Base-by-base conservation (phyloP, 2,888 invertebrate genomes). In the Pantelozetes paolii region DNA sequence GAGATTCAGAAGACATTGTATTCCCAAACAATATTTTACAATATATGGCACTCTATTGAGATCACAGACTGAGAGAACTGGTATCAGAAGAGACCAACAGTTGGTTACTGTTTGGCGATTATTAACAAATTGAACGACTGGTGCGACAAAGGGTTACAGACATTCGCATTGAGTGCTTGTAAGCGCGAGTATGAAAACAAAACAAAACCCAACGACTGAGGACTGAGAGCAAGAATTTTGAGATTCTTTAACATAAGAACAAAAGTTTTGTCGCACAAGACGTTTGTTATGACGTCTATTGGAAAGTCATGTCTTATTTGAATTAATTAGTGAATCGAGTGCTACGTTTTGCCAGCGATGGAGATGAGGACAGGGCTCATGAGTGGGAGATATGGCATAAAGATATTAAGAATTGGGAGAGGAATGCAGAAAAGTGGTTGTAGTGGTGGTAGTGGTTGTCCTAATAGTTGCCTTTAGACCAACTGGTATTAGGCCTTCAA, bases 311-410 rank as follows among this genome's bases (percentile, higher is more conserved):
- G 59, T 59, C 59, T 59, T 59, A 59, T 59, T 59, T 59, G 59
- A 59, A 59, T 59, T 32, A 59, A 30, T n/a, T 59, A 23, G 59
- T 15, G 15, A 30, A 32, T 30, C 30, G 59, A 23, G 8, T 59
- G 2, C n/a, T n/a, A 59, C 6, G 15, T 30, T 32, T 32, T 59
- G 30, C 28, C 8, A 48, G 48, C 15, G 11, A 28, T 30, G n/a
- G 67, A 67, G 40, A 67, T 15, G 67, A 67, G 23, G 67, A 67
- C 40, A 67, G 67, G 20, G 30, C 23, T 67, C 23, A 67, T 67
- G 67, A 67, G 67, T 67, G 67, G 67, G 67, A 67, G 67, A 67
- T 67, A 67, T 67, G 67, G 40, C 67, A 67, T 57, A 59, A 67
- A 36, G 67, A 67, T 67, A 67, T 67, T 67, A 67, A 59, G 59